Conservation (phyloP, 1,140 invertebrate genomes). For the Penaeus vannamei region DNA sequence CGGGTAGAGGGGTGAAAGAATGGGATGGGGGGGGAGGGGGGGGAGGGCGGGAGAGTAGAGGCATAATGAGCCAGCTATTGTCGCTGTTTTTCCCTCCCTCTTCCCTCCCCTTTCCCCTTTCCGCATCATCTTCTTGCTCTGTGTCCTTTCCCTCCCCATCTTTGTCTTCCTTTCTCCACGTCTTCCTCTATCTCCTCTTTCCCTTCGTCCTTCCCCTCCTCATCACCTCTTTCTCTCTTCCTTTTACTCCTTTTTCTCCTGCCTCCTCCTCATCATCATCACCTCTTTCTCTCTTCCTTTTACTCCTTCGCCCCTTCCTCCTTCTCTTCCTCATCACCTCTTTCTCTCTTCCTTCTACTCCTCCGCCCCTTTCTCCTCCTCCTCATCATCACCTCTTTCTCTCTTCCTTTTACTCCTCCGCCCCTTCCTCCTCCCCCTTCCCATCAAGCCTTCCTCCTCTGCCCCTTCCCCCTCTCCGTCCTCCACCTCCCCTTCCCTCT, state of each 20-base stretch:
- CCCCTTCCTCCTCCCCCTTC: neutral
- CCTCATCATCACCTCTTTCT: neutral
- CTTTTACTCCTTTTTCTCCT: neutral
- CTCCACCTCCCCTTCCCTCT: neutral
- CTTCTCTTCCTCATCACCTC: constrained; percentile 24
- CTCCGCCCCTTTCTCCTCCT: neutral
- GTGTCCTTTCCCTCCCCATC: too few species aligned
- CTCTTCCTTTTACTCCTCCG: neutral
- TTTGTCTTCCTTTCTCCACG: too few species aligned
- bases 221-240: neutral
- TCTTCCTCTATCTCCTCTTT: neutral
- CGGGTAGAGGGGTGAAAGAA: constrained; percentile 4
- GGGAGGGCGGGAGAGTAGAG: neutral
- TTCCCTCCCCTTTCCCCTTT: too few species aligned
- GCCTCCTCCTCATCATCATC: neutral
- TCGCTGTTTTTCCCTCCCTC: too few species aligned
- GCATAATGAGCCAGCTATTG: constrained; percentile 4
- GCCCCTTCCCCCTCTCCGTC: neutral
- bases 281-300: neutral
- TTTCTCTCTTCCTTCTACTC: neutral
- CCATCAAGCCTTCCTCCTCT: constrained; percentile 1
- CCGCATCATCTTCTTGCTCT: too few species aligned
- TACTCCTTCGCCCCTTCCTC: neutral
- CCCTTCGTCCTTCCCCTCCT: neutral
- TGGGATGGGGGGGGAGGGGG: neutral